Conservation (phyloP, 2,113 vertebrate genomes). For the Lota lota region DNA sequence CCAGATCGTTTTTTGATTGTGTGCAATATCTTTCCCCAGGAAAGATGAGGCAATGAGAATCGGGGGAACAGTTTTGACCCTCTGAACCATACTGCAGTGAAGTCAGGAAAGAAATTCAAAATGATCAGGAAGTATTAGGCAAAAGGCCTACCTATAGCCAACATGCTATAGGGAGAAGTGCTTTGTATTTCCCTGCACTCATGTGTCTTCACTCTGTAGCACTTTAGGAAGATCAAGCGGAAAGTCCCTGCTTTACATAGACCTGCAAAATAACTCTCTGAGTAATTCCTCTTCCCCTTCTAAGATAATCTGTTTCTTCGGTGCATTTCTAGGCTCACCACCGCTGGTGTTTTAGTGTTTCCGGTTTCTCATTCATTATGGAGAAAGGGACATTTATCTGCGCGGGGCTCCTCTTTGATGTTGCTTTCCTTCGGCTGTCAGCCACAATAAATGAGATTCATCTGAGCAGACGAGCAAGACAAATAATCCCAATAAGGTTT, state of each 20-base stretch:
- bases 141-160: too few relatives aligned
- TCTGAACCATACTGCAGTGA: too few relatives aligned
- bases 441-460: constrained; percentile 70
- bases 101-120: too few relatives aligned
- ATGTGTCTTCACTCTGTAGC: not conserved
- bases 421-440: constrained; percentile 50
- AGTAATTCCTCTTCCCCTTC: constrained; percentile 4
- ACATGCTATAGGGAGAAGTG: too few relatives aligned
- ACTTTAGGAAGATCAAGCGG: not conserved
- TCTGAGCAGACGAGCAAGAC: constrained; percentile 63
- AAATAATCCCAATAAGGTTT: constrained; percentile 75
- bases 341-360: constrained; percentile 24
- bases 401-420: constrained; percentile 49
- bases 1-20: too few relatives aligned
- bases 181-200: not conserved
- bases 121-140: too few relatives aligned
- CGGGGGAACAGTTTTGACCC: too few relatives aligned
- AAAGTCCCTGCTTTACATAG: not conserved
- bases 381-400: constrained; percentile 58
- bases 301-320: not conserved
- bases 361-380: constrained; percentile 51
- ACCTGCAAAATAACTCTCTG: constrained; percentile 26
- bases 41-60: too few relatives aligned
- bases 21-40: too few relatives aligned
- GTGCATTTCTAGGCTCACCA: too few relatives aligned